Evolutionary conservation across 2,888 invertebrate species (phyloP).

Genomic region (Dynastes tityus): DNA sequence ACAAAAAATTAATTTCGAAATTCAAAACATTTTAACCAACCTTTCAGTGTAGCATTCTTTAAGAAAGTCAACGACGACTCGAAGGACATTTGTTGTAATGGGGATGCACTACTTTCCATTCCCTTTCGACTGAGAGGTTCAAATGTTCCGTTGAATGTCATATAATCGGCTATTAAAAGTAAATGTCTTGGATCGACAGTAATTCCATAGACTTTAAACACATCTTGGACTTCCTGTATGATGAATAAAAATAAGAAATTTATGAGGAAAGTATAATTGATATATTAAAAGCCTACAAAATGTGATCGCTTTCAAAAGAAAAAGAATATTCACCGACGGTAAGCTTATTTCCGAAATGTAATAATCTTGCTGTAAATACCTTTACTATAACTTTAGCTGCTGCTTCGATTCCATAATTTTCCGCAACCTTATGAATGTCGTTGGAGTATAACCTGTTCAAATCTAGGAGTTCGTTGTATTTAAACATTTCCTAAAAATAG

Average conservation of each 20-base stretch:
- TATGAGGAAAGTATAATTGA: background rate
- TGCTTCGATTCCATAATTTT: constrained; percentile 97
- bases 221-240: constrained; percentile 88
- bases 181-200: constrained; percentile 95
- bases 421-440: constrained; percentile 92
- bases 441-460: constrained; percentile 91
- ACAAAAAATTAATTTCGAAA: constrained; percentile 37
- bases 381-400: constrained; percentile 91
- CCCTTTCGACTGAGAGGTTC: constrained; percentile 93
- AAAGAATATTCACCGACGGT: too few relatives aligned
- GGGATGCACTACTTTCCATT: constrained; percentile 92
- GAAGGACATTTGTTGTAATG: constrained; percentile 98
- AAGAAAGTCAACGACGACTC: constrained; percentile 93
- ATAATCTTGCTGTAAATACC: constrained; percentile 64
- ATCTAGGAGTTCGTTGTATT: constrained; percentile 84
- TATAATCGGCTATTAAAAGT: constrained; percentile 94
- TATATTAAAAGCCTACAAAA: too few relatives aligned
- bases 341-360: too few relatives aligned
- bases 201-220: constrained; percentile 98
- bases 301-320: too few relatives aligned
- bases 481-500: constrained; percentile 83
- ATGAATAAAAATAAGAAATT: constrained; percentile 14
- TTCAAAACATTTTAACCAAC: constrained; percentile 64
- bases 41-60: constrained; percentile 81
- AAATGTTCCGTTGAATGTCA: constrained; percentile 95